Evolutionary conservation across 2,797 vertebrate genomes (phyloP).

Genomic region (Cygnus olor): DNA sequence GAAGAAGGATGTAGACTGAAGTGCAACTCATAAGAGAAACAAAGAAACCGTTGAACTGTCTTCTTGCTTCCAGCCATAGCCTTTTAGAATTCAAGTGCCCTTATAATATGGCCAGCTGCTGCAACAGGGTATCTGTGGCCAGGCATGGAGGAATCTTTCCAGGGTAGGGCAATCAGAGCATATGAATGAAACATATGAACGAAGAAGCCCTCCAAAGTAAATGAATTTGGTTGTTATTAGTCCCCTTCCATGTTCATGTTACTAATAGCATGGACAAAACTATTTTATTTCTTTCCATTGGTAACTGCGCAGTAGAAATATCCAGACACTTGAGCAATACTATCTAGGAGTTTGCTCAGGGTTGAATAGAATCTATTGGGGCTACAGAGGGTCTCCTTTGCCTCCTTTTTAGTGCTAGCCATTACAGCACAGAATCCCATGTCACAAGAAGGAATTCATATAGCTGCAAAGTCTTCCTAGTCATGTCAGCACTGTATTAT

Average conservation of each 20-base stretch:
- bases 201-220: not conserved
- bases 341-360: not conserved
- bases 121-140: not conserved
- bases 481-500: not conserved
- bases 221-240: not conserved
- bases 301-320: not conserved
- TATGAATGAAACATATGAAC: not conserved
- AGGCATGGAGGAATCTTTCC: not conserved
- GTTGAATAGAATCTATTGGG: not conserved
- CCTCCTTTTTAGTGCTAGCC: not conserved
- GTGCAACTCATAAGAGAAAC: not conserved
- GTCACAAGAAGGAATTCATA: not conserved
- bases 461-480: not conserved
- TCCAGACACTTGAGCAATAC: not conserved
- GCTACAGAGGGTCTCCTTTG: not conserved
- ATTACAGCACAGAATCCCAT: not conserved
- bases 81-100: not conserved
- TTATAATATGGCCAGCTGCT: not conserved
- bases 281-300: not conserved
- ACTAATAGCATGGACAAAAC: not conserved
- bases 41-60: not conserved
- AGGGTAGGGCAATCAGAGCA: rapidly evolving
- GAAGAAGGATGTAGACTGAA: not conserved
- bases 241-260: not conserved
- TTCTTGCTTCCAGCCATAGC: not conserved